Evolutionary conservation across 1,140 invertebrate species (phyloP), one percentile per base, ranked within the genome.

Genomic region (Pseudomyrmex sp.): DNA sequence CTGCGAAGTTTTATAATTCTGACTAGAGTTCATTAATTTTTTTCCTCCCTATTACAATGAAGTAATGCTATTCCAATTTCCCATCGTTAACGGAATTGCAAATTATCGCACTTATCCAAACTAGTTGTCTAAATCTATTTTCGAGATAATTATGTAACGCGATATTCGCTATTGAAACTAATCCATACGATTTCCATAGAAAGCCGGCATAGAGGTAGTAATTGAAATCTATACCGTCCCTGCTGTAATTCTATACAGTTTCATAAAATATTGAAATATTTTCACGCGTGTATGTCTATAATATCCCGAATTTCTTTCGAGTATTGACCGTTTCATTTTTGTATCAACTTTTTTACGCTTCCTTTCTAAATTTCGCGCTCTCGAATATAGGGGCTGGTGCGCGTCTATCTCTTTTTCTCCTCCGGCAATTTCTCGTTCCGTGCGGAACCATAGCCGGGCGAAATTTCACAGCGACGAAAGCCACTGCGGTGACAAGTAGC

Each of bases 401-500:
- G 46, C 12, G 9, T 18, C 52, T 12, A 8, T 75, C 70, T 62
- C 35, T 73, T 20, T 68, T 15, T 75, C 52, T 80, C 65, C 59
- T 69, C 72, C 23, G 35, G 15, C 52, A 59, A 80, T 54, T 79
- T 87, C 72, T 80, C 82, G 84, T 87, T 85, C 65, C 63, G 54
- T 73, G 59, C 61, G 54, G 46, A 68, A 88, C 87, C 83, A 90
- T 85, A 88, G 90, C 87, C 85, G 79, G 35, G 86, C 79, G 85
- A 91, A 91, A 91, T 88, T 86, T 87, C 85, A 63, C 82, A 85
- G 84, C 82, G 59, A 86, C 59, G 83, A 85, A 88, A 79, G 72
- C 87, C 79, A 70, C 61, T 48, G 46, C 88, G 88, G 88, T 91
- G 91, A 91, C 91, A 91, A 91, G 89, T 92, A 92, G 88, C 87